Conservation (phyloP, 1,140 invertebrate species). For the Halesus radiatus region DNA sequence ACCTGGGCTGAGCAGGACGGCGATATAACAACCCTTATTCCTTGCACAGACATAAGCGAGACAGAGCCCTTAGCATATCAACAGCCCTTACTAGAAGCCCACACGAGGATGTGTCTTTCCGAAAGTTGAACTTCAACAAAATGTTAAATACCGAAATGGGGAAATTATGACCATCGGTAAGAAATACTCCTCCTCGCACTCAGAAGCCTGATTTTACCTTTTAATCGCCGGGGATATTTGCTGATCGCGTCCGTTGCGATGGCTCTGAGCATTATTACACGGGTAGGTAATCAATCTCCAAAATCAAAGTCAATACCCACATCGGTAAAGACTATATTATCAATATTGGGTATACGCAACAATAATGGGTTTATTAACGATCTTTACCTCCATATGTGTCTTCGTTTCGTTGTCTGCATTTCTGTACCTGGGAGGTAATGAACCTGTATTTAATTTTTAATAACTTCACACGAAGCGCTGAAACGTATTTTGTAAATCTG, state of each 20-base stretch:
- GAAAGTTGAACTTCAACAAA: conserved; percentile 7
- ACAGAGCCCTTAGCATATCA: conserved; percentile 40
- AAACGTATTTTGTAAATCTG: too few relatives aligned
- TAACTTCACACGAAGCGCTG: too few relatives aligned
- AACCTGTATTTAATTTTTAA: too few relatives aligned
- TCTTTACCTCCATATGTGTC: too few relatives aligned
- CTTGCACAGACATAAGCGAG: not conserved
- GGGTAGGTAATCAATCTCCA: conserved; percentile 48
- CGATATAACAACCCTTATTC: conserved; percentile 43
- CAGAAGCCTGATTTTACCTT: conserved; percentile 5
- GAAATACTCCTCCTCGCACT: not conserved
- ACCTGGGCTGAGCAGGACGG: conserved; percentile 38
- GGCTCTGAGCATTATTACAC: conserved; percentile 13
- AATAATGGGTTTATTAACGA: too few relatives aligned
- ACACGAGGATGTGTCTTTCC: not conserved
- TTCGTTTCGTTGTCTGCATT: too few relatives aligned
- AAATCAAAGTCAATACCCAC: conserved; percentile 40
- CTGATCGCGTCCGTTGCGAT: not conserved
- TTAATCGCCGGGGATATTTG: not conserved
- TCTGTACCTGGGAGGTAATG: too few relatives aligned
- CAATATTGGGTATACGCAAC: not conserved
- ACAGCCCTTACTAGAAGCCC: conserved; percentile 18
- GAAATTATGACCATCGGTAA: too few relatives aligned
- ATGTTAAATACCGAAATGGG: not conserved
- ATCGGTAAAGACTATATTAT: not conserved